Evolutionary conservation across 1,140 invertebrate species (phyloP), one percentile per base, ranked within the genome.

Genomic region (Brachionus angularis): DNA sequence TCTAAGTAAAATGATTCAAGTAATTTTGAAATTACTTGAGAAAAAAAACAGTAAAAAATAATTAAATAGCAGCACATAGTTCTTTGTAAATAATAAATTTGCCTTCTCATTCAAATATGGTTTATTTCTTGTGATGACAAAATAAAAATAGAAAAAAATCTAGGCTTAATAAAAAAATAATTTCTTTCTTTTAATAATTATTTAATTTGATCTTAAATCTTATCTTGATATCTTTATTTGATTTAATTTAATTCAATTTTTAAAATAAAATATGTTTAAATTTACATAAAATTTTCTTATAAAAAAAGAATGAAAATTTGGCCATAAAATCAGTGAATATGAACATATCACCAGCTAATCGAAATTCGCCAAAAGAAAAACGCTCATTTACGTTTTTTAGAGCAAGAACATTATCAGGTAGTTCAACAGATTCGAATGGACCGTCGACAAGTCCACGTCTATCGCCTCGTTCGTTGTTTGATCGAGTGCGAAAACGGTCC

Each of bases 291-390:
- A 10, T 42, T 16, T 42, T 67, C 29, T 21, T n/a, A n/a, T n/a
- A n/a, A n/a, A n/a, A n/a, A n/a, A 46, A 67, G 62, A 67, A 50
- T 50, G 62, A 67, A 21, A 44, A 50, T 47, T 47, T 67, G 42
- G 62, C 62, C 5, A 21, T 46, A 16, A 67, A 67, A 46, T 25
- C 62, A 50, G 29, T 42, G 5, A 50, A 31, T 33, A 67, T 67
- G 42, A 50, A 36, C 29, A 12, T 67, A 23, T 10, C 39, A 1
- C 61, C 61, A 1, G 47, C 5, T 25, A 46, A 67, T 10, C 39
- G 39, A 36, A 67, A 67, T 47, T 67, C 62, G 8, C 62, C 62
- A 8, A 67, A 67, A 50, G 62, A 67, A 27, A 67, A 67, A 31
- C 42, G 47, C 21, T 47, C 62, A 14, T 67, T 67, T 29, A 47